Percentiles rank a stretch among this genome's conserved stretches.
These are phyloP conservation scores for Gasterosteus nipponicus DNA, from an alignment of 2,113 vertebrate genomes.

Conservation along the genomic window DNA sequence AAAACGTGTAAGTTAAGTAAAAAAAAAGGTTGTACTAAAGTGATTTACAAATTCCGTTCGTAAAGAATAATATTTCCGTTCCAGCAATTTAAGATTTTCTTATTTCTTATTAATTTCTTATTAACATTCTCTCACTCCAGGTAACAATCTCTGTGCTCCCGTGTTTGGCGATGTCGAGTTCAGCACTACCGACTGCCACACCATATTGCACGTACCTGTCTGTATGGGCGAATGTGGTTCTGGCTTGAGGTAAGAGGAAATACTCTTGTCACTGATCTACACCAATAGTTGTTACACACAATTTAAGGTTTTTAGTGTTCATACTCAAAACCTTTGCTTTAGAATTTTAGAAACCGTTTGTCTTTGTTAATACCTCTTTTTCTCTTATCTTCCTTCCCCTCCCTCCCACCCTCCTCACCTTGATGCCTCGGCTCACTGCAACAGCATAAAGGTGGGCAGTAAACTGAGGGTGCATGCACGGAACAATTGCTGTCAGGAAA, in stretches of 20 bases:
- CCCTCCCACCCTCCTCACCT: neutral
- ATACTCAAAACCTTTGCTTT: neutral
- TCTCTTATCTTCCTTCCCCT: neutral
- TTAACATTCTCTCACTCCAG: slow-evolving; percentile 40
- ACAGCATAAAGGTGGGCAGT: slow-evolving; percentile 19
- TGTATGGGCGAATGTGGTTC: slow-evolving; percentile 72
- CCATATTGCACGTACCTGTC: slow-evolving; percentile 43
- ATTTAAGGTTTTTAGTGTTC: neutral
- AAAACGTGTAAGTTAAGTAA: slow-evolving; percentile 66
- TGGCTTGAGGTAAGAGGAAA: slow-evolving; percentile 53
- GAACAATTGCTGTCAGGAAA: slow-evolving; percentile 29
- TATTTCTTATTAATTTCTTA: no score
- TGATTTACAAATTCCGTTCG: neutral
- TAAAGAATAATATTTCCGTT: no score
- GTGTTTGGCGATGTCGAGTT: no score
- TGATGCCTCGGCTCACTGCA: neutral
- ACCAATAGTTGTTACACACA: neutral
- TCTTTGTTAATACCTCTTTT: neutral
- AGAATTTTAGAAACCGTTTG: neutral
- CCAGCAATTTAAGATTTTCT: no score
- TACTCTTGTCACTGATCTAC: neutral
- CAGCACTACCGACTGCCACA: slow-evolving; percentile 41
- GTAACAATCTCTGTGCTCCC: slow-evolving; percentile 58
- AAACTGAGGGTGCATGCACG: slow-evolving; percentile 50
- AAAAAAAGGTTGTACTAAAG: neutral